Base-by-base conservation (phyloP, 1,140 invertebrate genomes). In the Uloborus diversus region DNA sequence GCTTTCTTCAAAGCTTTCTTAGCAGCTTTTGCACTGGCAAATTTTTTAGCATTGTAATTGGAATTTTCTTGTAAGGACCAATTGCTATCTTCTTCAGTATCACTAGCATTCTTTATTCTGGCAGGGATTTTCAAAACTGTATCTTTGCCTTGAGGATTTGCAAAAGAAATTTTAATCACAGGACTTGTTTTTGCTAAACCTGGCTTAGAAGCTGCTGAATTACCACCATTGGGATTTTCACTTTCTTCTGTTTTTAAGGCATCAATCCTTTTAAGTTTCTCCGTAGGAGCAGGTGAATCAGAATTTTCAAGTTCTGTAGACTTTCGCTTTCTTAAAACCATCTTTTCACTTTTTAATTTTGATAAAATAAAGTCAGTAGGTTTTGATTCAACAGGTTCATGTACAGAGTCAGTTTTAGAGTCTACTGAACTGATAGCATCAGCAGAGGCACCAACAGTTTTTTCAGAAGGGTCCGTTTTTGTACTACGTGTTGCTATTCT, bases 61-160 rank as follows among this genome's bases (percentile, higher is more conserved):
- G 81, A 66, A 56, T 68, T 76, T 9, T 82, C 82, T 17, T 84
- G 80, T 27, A 69, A 68, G 14, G 80, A 65, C 80, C 80, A 81
- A 56, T 70, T 81, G 25, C 80, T 75, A 4, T 71, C 80, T 66
- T 81, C 69, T 33, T 83, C 81, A n/a, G 66, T 73, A 47, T 83
- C 82, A 68, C 80, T 81, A 59, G 83, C 81, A 59, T 83, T 81
- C 37, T 83, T 82, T 28, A 85, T 80, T 68, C 92, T 90, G 0
- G 93, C 91, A 4, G 94, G 93, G 85, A 96, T 94, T 87, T 95
- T 94, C n/a, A 96, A 87, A 33, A 96, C 93, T 32, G 93, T 94
- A 4, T 93, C 93, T 85, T 94, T 93, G 2, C 93, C 93, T 84
- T 93, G 92, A 11, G 90, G 89, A 65, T 81, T 83, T 3, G 92